Evolutionary conservation across 2,797 vertebrate genomes (phyloP).

Genomic region (Xenops minutus): DNA sequence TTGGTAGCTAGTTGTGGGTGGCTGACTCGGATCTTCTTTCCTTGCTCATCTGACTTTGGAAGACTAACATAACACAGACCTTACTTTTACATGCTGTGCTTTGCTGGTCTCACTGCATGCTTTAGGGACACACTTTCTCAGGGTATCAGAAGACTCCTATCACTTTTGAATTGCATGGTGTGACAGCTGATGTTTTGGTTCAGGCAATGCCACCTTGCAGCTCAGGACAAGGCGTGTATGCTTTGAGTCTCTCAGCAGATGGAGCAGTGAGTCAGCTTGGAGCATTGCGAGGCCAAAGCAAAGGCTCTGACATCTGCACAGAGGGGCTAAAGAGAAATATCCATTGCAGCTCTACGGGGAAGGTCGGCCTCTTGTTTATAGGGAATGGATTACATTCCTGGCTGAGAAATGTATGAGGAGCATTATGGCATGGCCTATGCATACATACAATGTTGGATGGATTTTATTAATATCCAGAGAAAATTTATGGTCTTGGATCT

Average conservation of each 20-base stretch:
- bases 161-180: neutral
- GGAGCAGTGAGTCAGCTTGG: slow-evolving; percentile 31
- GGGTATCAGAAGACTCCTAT: neutral
- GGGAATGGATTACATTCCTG: neutral
- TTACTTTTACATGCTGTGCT: neutral
- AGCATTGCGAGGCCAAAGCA: neutral
- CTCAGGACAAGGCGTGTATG: neutral
- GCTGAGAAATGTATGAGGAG: neutral
- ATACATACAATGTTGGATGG: neutral
- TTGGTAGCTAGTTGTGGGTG: neutral
- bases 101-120: neutral
- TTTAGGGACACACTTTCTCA: neutral
- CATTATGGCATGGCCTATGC: fast-evolving
- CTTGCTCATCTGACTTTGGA: neutral
- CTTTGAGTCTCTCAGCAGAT: neutral
- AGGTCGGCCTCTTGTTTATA: fast-evolving
- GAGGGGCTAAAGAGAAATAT: neutral
- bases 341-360: neutral
- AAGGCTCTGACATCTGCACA: neutral
- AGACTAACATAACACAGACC: neutral
- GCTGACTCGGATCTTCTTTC: neutral
- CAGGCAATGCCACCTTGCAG: neutral
- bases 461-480: neutral
- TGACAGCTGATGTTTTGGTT: neutral
- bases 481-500: neutral